A percentile compares a stretch with the other conserved stretches of the same genome.
phyloP scores from a whole-genome alignment of 2,888 invertebrate species.

The Perizoma flavofasciatum region DNA sequence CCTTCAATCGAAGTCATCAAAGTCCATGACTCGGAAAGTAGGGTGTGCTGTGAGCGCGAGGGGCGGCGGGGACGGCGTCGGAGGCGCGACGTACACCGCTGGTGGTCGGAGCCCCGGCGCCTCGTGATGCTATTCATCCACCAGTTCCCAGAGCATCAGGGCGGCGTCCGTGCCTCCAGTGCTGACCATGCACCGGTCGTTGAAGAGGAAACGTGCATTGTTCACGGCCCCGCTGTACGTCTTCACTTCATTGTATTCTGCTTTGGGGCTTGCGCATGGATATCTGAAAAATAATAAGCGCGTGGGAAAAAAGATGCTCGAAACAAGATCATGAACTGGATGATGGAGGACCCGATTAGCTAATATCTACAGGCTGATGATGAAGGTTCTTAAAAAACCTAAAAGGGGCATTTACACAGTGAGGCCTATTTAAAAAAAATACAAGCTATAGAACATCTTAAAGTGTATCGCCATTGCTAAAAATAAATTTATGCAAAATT shows the following conservation, averaged over 20 bases:
- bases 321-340: no score
- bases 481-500: no score
- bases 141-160: slow-evolving; percentile 95
- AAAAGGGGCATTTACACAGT: no score
- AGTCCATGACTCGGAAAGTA: slow-evolving; percentile 70
- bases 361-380: no score
- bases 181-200: slow-evolving; percentile 93
- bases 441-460: no score
- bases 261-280: slow-evolving; percentile 93
- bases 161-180: slow-evolving; percentile 95
- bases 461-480: no score
- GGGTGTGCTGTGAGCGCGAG: slow-evolving; percentile 53
- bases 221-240: slow-evolving; percentile 93
- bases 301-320: no score
- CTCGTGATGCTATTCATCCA: slow-evolving; percentile 87
- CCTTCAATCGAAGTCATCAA: slow-evolving; percentile 73
- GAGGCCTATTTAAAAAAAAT: no score
- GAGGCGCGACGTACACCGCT: slow-evolving; percentile 68
- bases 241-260: slow-evolving; percentile 94
- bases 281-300: slow-evolving; percentile 79
- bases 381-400: no score
- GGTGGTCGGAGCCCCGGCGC: slow-evolving; percentile 65
- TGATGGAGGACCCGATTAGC: no score
- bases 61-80: slow-evolving; percentile 71
- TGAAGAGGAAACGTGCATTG: slow-evolving; percentile 91